Evolutionary conservation across 1,140 invertebrate genomes (phyloP), one percentile per base, ranked within the genome.

Genomic region (Meloidogyne chitwoodi): DNA sequence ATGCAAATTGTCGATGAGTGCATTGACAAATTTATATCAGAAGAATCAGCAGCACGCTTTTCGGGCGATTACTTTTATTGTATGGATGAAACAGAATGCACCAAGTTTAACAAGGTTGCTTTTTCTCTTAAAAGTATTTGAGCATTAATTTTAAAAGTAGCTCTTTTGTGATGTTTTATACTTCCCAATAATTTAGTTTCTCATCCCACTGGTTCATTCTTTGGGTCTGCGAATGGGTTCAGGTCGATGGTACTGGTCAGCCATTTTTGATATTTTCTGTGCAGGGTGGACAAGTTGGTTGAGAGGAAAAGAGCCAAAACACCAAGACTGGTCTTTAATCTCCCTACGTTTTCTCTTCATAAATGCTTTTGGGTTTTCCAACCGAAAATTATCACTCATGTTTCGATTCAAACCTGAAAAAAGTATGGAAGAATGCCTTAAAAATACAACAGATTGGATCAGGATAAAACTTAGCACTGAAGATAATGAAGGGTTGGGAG

Each of bases 31-130:
- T 48, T 80, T 62, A 27, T 82, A 11, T 79, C 65, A 64, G 65
- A 56, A 56, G 48, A 56, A n/a, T 63, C 6, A 48, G 70, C 79
- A 10, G 26, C 5, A 44, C 11, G 29, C 11, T 65, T 68, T 38
- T 56, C 80, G 5, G 80, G 79, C 22, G 72, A 80, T 10, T 80
- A 81, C 69, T 79, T 80, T 62, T 80, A 80, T 48, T 82, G 80
- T 26, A 80, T 80, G 79, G 79, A 80, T 48, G 29, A 78, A 16
- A 73, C 79, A 19, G 63, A 69, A 19, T 70, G 80, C 68, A 75
- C 66, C n/a, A 81, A 79, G 62, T 80, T 80, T 48, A 31, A 68
- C 26, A 48, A 80, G 61, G 79, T 80, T 29, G 12, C n/a, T 56
- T 14, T 22, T 10, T 56, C 22, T 48, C 14, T n/a, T 6, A 29